phyloP scores from a whole-genome alignment of 1,140 invertebrate genomes.

The Dreissena rostriformis region DNA sequence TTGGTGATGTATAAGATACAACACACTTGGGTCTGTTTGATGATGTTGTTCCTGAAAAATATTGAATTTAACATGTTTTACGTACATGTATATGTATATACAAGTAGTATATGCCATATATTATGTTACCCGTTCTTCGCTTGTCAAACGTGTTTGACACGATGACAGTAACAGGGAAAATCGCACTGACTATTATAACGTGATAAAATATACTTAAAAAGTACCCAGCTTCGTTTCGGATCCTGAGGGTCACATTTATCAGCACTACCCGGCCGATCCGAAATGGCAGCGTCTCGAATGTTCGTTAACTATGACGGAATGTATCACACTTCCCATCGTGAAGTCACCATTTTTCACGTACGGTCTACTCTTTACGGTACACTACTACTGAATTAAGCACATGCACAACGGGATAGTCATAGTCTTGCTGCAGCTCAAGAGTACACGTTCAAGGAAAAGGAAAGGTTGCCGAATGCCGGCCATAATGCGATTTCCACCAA shows the following conservation, averaged over 20 bases:
- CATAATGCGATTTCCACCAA: conserved; percentile 77
- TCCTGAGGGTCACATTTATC: conserved; percentile 83
- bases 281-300: conserved; percentile 84
- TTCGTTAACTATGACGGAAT: conserved; percentile 82
- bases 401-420: conserved; percentile 73
- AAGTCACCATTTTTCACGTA: conserved; percentile 80
- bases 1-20: no score
- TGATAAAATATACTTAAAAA: conserved; percentile 81
- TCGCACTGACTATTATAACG: no score
- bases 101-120: no score
- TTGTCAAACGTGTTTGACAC: no score
- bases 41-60: no score
- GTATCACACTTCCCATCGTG: conserved; percentile 82
- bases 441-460: conserved; percentile 72
- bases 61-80: no score
- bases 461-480: conserved; percentile 74
- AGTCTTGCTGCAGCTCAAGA: conserved; percentile 72
- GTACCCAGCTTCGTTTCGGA: conserved; percentile 84
- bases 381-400: conserved; percentile 75
- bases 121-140: no score
- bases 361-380: conserved; percentile 72
- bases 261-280: conserved; percentile 83
- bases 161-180: no score
- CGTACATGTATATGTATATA: no score
- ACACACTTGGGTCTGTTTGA: no score